Evolutionary conservation across 2,113 vertebrate genomes (phyloP), one percentile per base, ranked within the genome.

Genomic region (Ceyx melanurus): DNA sequence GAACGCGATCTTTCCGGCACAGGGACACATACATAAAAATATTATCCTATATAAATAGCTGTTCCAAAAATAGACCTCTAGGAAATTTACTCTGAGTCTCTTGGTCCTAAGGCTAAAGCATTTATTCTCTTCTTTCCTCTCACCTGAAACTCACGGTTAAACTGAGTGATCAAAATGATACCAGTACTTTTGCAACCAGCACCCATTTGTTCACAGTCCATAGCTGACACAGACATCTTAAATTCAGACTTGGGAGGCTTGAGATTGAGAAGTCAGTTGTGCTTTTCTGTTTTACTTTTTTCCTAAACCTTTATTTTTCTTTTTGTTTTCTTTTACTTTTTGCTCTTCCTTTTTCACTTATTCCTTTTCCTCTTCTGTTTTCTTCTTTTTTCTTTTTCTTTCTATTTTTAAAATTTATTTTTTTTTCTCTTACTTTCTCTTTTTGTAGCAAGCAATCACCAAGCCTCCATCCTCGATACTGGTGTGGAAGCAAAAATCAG

Each of bases 331-430:
- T 13, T n/a, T 42, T 13, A 10, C 9, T 1, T 1, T 43, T 22
- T 9, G 1, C 2, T 10, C 7, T 6, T 10, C 1, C 6, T 3
- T 19, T 19, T 5, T 6, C 3, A 14, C 1, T 3, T 33, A 28
- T 4, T 4, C 23, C 11, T 9, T 3, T 11, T 3, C 20, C 23
- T 50, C 7, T 15, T 15, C 25, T 4, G 2, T 10, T 8, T 5
- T 8, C 6, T 3, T 11, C 18, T 6, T 16, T 20, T 14, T 5
- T 9, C 5, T 14, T 13, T 6, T 2, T 9, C 15, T 17, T 4
- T 11, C 6, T 18, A 13, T 9, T 2, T 11, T 3, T 25, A 35
- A 35, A 35, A 35, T 35, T 35, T 35, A 35, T 28, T 50, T 13
- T 10, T 22, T 16, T 11, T 15, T 11, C 1, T 22, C 10, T 26